Evolutionary conservation across 2,888 invertebrate species (phyloP).

Genomic region (Proisotoma minuta): DNA sequence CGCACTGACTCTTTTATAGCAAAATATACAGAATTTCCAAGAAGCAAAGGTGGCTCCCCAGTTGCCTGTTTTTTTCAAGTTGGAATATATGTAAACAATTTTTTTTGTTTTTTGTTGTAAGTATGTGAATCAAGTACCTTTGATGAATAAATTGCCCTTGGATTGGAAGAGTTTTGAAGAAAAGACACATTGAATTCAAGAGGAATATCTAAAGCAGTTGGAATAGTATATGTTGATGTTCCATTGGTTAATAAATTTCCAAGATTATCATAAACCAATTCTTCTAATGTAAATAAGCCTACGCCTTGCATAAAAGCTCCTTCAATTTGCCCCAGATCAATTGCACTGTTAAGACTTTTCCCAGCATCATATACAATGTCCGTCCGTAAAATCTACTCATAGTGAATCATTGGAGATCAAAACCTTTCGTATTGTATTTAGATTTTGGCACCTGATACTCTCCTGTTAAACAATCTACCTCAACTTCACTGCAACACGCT

Average conservation of each 20-base stretch:
- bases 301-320: constrained; percentile 93
- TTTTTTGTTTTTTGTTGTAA: too few relatives aligned
- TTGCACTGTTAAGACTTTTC: constrained; percentile 89
- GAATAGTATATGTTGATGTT: constrained; percentile 90
- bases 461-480: constrained; percentile 90
- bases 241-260: constrained; percentile 79
- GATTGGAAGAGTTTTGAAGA: constrained; percentile 80
- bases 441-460: constrained; percentile 63
- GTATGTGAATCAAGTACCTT: too few relatives aligned
- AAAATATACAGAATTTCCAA: constrained; percentile 28
- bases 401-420: neutral
- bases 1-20: constrained; percentile 30
- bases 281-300: constrained; percentile 85
- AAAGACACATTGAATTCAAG: constrained; percentile 86
- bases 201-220: constrained; percentile 88
- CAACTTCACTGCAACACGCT: constrained; percentile 79
- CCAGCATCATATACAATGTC: constrained; percentile 98
- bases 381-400: constrained; percentile 62
- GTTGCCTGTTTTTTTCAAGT: constrained; percentile 14
- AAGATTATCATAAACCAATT: constrained; percentile 67
- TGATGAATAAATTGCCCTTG: constrained; percentile 87
- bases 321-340: constrained; percentile 84
- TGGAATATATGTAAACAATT: neutral
- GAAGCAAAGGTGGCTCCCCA: constrained; percentile 25
- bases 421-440: neutral